Evolutionary conservation across 2,888 invertebrate species (phyloP).

Genomic region (Dryadula phaetusa): DNA sequence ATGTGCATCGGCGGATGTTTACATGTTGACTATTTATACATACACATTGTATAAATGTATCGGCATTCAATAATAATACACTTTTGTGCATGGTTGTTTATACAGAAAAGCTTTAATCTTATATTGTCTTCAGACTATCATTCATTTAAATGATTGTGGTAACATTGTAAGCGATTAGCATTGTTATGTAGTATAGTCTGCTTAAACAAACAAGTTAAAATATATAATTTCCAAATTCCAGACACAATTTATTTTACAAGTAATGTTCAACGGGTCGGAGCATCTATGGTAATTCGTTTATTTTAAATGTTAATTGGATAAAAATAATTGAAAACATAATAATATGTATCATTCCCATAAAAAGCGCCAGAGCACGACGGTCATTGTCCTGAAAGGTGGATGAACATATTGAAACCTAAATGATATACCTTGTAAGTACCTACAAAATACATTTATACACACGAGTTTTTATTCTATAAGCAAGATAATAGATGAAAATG

Average conservation of each 20-base stretch:
- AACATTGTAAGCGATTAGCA: not conserved
- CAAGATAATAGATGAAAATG: not conserved
- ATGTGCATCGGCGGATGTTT: slow-evolving; percentile 37
- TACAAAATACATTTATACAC: not conserved
- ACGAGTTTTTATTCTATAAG: not conserved
- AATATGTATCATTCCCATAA: slow-evolving; percentile 50
- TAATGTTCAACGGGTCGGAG: not conserved
- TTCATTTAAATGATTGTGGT: not conserved
- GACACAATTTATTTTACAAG: not conserved
- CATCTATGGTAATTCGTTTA: slow-evolving; percentile 18
- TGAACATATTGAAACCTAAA: slow-evolving; percentile 46
- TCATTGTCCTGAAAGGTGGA: slow-evolving; percentile 56
- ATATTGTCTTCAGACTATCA: not conserved
- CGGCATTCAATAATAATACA: not conserved
- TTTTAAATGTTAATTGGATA: slow-evolving; percentile 36
- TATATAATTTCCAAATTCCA: not conserved
- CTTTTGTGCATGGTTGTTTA: not conserved
- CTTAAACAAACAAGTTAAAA: not conserved
- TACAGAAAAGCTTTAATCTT: not conserved
- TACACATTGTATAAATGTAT: slow-evolving; percentile 10
- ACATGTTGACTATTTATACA: slow-evolving; percentile 16
- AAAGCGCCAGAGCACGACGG: slow-evolving; percentile 57
- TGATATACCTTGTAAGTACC: not conserved
- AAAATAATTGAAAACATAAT: slow-evolving; percentile 38
- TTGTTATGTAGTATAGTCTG: not conserved